phyloP scores from a whole-genome alignment of 2,797 vertebrate species.

The Vespertilio murinus region DNA sequence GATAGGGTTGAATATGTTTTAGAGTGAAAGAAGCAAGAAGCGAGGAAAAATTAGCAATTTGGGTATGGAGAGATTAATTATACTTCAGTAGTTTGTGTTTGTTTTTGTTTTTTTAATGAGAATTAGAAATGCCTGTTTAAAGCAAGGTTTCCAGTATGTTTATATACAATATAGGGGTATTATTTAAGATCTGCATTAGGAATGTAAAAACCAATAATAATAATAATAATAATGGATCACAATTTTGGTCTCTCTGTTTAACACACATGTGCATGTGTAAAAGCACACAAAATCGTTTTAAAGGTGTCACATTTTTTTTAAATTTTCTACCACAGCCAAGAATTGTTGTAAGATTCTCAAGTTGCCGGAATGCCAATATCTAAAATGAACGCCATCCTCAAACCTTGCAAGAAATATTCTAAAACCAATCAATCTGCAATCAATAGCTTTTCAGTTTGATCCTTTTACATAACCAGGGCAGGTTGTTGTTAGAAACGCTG shows the following conservation, averaged over 20 bases:
- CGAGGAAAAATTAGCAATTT: background rate
- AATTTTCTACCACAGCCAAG: background rate
- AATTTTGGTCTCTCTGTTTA: background rate
- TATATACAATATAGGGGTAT: background rate
- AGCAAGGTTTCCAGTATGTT: background rate
- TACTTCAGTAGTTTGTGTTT: background rate
- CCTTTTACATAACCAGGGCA: background rate
- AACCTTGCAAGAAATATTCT: background rate
- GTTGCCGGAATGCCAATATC: background rate
- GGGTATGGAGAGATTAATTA: background rate
- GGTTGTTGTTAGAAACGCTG: background rate
- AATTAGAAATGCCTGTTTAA: background rate
- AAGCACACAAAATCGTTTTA: background rate
- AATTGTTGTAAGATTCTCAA: background rate
- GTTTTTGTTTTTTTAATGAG: background rate
- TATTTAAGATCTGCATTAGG: background rate
- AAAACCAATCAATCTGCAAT: conserved; percentile 6
- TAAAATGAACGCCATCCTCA: conserved; percentile 35
- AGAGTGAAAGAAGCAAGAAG: background rate
- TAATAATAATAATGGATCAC: background rate
- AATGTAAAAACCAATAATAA: background rate
- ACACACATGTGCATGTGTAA: background rate
- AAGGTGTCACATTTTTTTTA: background rate
- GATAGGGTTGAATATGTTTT: background rate
- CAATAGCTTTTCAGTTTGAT: background rate